Percentiles rank a stretch among this genome's conserved stretches.
phyloP scores from a whole-genome alignment of 2,888 invertebrate genomes.

The Epinotia demarniana region DNA sequence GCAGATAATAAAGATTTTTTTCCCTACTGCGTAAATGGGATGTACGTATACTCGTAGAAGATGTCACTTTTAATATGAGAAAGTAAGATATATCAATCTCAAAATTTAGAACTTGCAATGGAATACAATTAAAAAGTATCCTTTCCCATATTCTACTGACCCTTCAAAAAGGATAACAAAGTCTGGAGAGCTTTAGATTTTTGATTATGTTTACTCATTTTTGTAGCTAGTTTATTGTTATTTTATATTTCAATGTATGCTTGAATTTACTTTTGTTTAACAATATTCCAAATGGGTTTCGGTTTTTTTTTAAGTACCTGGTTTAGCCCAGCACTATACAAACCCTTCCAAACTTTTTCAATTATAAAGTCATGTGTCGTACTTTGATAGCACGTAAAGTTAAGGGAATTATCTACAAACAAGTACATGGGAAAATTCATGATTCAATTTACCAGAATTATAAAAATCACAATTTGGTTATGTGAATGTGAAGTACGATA shows the following conservation, averaged over 20 bases:
- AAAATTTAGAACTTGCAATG: too few relatives aligned
- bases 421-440: slow-evolving; percentile 18
- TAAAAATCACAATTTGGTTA: slow-evolving; percentile 27
- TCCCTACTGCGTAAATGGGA: not conserved
- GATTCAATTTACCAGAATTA: slow-evolving; percentile 22
- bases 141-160: too few relatives aligned
- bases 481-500: slow-evolving; percentile 1
- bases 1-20: not conserved
- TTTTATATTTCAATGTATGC: too few relatives aligned
- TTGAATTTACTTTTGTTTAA: not conserved
- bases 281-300: not conserved
- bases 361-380: slow-evolving; percentile 45
- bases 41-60: too few relatives aligned
- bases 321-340: slow-evolving; percentile 6
- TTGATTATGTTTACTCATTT: too few relatives aligned
- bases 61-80: too few relatives aligned
- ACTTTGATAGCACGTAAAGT: slow-evolving; percentile 26
- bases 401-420: slow-evolving; percentile 20
- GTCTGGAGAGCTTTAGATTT: too few relatives aligned
- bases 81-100: too few relatives aligned
- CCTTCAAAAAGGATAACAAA: too few relatives aligned
- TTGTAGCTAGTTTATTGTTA: too few relatives aligned
- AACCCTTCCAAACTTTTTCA: slow-evolving; percentile 45
- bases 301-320: not conserved
- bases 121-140: too few relatives aligned